These are phyloP conservation scores for Caenorhabditis japonica DNA, from an alignment of 2,888 invertebrate genomes.

Conservation along the genomic window DNA sequence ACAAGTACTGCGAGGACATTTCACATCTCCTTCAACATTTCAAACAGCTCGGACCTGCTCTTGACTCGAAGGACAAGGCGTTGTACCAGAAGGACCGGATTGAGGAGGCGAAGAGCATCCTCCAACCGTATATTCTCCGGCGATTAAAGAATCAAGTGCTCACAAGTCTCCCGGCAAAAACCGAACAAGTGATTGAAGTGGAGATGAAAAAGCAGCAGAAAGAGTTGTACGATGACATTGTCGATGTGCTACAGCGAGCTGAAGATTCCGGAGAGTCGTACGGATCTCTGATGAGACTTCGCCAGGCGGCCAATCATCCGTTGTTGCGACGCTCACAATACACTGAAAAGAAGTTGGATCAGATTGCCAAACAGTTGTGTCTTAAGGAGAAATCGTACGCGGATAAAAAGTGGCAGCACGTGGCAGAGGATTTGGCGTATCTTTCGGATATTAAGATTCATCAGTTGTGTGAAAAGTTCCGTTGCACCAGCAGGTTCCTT, in stretches of 20 bases:
- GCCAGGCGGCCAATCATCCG: constrained; percentile 92
- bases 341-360: constrained; percentile 81
- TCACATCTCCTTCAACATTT: constrained; percentile 68
- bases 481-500: constrained; percentile 77
- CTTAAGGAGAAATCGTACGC: constrained; percentile 73
- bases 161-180: constrained; percentile 87
- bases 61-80: constrained; percentile 81
- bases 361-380: constrained; percentile 81
- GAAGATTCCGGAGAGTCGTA: constrained; percentile 49
- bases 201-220: constrained; percentile 85
- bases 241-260: constrained; percentile 46
- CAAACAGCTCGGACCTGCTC: constrained; percentile 64
- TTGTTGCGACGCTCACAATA: constrained; percentile 85
- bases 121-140: constrained; percentile 93
- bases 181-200: constrained; percentile 83
- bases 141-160: constrained; percentile 83
- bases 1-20: constrained; percentile 70
- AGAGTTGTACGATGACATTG: constrained; percentile 81
- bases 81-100: constrained; percentile 92
- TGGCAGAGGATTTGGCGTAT: constrained; percentile 88
- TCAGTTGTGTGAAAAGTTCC: constrained; percentile 60
- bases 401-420: constrained; percentile 79
- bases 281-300: constrained; percentile 88
- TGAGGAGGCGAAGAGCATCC: constrained; percentile 91
- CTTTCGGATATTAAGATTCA: constrained; percentile 87